A percentile compares a stretch with the other conserved stretches of the same genome.
These are phyloP conservation scores for Epinephelus malabaricus DNA, from an alignment of 2,797 vertebrate genomes.

Conservation along the genomic window DNA sequence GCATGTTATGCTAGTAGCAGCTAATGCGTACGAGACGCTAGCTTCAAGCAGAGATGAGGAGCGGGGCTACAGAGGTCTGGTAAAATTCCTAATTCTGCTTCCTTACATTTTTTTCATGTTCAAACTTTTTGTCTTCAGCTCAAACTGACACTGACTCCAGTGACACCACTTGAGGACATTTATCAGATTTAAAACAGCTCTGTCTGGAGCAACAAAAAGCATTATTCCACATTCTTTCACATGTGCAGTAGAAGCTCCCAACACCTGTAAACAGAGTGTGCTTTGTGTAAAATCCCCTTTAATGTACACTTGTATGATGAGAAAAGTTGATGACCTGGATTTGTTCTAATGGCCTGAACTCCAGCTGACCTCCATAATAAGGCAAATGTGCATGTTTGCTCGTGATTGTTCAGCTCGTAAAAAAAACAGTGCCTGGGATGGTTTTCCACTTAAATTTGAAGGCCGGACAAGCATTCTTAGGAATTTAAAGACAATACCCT, in stretches of 20 bases:
- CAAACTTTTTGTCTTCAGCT: background rate
- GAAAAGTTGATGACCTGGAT: slow-evolving; percentile 35
- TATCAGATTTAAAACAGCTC: background rate
- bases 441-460: slow-evolving; percentile 83
- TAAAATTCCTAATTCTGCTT: background rate
- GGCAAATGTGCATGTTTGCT: slow-evolving; percentile 57
- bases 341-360: slow-evolving; percentile 70
- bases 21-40: background rate
- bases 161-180: background rate
- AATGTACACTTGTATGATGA: background rate
- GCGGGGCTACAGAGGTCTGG: background rate
- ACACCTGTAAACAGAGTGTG: background rate
- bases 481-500: slow-evolving; percentile 85
- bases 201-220: background rate
- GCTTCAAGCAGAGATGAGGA: background rate
- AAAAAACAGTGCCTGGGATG: slow-evolving; percentile 73
- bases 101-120: background rate
- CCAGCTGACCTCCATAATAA: slow-evolving; percentile 61
- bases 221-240: background rate
- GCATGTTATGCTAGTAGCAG: background rate
- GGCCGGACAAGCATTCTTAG: slow-evolving; percentile 78
- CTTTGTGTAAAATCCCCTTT: slow-evolving; percentile 1
- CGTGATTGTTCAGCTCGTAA: slow-evolving; percentile 74
- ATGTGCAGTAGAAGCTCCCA: background rate
- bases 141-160: background rate